A percentile compares a stretch with the other conserved stretches of the same genome.
phyloP scores from a whole-genome alignment of 2,888 invertebrate species.

The Pteria penguin region DNA sequence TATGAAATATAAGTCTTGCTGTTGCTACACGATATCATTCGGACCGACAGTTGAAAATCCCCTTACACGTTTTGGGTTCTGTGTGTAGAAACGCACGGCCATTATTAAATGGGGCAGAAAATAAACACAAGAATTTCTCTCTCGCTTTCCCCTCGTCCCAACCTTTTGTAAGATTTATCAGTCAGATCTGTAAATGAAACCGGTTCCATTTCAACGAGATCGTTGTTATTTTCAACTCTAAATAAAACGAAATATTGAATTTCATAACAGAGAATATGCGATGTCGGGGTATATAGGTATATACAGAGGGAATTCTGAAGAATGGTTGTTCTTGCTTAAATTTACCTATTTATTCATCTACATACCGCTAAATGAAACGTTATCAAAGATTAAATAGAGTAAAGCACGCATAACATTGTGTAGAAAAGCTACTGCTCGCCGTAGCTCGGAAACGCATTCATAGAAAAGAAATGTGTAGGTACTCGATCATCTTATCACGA shows the following conservation, averaged over 20 bases:
- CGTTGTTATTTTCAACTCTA: neutral
- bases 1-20: too few relatives aligned
- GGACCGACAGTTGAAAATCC: too few relatives aligned
- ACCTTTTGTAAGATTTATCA: neutral
- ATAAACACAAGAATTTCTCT: neutral
- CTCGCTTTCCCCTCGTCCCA: neutral
- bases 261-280: neutral
- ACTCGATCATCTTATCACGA: neutral
- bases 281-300: neutral
- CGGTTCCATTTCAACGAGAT: neutral
- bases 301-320: neutral
- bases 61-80: neutral
- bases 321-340: neutral
- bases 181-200: neutral
- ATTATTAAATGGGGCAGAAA: neutral
- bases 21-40: too few relatives aligned
- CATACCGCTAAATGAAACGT: neutral
- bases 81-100: neutral
- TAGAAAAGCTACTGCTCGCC: neutral
- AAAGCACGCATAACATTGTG: neutral
- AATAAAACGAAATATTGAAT: neutral
- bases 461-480: neutral
- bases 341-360: conserved; percentile 6
- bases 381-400: conserved; percentile 3
- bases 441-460: conserved; percentile 1